Percentiles rank a stretch among this genome's conserved stretches.
phyloP scores from a whole-genome alignment of 1,140 invertebrate species.

The Drosophila equinoxialis region DNA sequence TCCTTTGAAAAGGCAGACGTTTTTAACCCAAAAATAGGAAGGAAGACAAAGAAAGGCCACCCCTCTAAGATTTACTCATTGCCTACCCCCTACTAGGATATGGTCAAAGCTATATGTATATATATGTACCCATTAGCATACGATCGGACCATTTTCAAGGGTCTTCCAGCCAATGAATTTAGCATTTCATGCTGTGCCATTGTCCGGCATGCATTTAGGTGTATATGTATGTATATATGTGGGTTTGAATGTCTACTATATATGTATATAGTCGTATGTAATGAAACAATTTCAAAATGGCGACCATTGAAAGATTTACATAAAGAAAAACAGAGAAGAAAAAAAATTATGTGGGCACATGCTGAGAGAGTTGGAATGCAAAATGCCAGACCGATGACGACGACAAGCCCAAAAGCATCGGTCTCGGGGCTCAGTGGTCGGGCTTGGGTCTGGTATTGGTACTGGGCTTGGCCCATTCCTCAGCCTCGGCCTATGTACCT shows the following conservation, averaged over 20 bases:
- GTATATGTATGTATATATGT: not conserved
- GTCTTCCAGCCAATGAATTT: slow-evolving; percentile 7
- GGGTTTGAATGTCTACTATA: no score
- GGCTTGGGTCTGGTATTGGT: not conserved
- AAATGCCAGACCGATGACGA: slow-evolving; percentile 18
- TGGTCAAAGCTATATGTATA: not conserved
- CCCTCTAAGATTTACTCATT: not conserved
- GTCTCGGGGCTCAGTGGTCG: slow-evolving; percentile 2
- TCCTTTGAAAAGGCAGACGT: no score
- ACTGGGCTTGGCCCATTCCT: slow-evolving; percentile 41
- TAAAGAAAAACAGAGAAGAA: slow-evolving; percentile 4
- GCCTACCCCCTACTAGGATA: not conserved
- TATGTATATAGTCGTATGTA: not conserved
- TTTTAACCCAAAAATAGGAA: not conserved
- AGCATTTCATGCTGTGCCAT: slow-evolving; percentile 1
- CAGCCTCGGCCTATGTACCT: slow-evolving; percentile 46
- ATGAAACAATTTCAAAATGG: slow-evolving; percentile 15
- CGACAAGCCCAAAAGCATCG: slow-evolving; percentile 10
- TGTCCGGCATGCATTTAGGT: not conserved
- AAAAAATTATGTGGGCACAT: slow-evolving; percentile 12
- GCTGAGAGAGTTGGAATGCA: slow-evolving; percentile 7
- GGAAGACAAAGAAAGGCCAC: no score
- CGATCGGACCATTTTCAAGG: not conserved
- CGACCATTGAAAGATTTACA: slow-evolving; percentile 18
- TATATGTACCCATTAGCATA: no score